Base-by-base conservation (phyloP, 2,113 vertebrate genomes). In the Melanotaenia duboulayi region DNA sequence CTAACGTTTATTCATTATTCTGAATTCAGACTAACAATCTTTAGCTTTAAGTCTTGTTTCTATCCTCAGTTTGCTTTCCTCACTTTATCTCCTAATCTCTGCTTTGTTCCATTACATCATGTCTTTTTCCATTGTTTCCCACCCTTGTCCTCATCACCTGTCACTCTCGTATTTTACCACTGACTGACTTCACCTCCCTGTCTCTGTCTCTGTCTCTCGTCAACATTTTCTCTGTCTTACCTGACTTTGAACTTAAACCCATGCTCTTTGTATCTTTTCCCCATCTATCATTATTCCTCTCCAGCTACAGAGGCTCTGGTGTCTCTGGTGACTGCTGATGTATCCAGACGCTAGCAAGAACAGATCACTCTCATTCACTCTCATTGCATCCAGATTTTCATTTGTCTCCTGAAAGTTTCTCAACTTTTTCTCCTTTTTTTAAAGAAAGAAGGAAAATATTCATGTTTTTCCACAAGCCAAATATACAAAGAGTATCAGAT, bases 171-270 rank as follows among this genome's bases (percentile, higher is more conserved):
- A 25, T 76, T 78, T 32, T 67, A 63, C 63, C 80, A 60, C 59
- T 77, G 59, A 85, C 82, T 81, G 77, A 79, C 76, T 80, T 81
- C 69, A 67, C 55, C 86, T 64, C 65, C 25, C 56, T 37, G 51
- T 58, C 57, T 67, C 28, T 68, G 35, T 74, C 65, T 74, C 65
- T 81, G 67, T 76, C 75, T 55, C 78, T 62, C 23, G 32, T 76
- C 76, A 81, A 80, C 69, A 58, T 82, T 77, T 80, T 70, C 76
- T 56, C 76, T 24, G 11, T 75, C 59, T 78, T 76, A 78, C 86
- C 78, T 78, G 69, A 79, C 87, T 86, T 83, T 91, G 77, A 88
- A 81, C 86, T 81, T 67, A 42, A 22, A 75, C 24, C 49, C 51
- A 13, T 49, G 69, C 70, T 84, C 56, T 78, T 63, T 82, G 58